A percentile compares a stretch with the other conserved stretches of the same genome.
Conservation (phyloP, 2,888 invertebrate species). For the Diarsia dahlii region DNA sequence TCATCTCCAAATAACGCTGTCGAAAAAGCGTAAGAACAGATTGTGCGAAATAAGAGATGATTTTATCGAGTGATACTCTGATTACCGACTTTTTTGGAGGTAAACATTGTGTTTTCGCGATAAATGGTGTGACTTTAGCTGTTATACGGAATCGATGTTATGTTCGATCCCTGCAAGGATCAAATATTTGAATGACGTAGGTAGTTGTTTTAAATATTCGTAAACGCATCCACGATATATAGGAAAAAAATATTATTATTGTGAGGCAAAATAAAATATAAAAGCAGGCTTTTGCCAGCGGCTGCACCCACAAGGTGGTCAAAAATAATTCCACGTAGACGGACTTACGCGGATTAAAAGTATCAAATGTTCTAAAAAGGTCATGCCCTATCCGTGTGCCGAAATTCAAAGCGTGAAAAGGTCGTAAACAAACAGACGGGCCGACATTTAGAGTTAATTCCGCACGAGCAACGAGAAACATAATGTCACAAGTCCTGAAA, state of each 20-base stretch:
- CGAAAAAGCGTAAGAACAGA: slow-evolving; percentile 11
- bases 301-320: neutral
- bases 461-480: neutral
- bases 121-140: neutral
- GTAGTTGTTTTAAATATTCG: too few relatives aligned
- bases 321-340: neutral
- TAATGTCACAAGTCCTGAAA: neutral
- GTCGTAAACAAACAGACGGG: neutral
- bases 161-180: too few relatives aligned
- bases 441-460: neutral
- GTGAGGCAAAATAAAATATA: too few relatives aligned
- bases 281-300: too few relatives aligned
- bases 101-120: neutral
- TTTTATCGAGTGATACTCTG: neutral
- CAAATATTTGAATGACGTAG: too few relatives aligned
- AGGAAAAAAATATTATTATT: too few relatives aligned
- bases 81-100: neutral
- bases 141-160: too few relatives aligned
- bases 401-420: neutral
- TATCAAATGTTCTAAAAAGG: neutral
- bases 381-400: neutral
- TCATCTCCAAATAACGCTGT: slow-evolving; percentile 40
- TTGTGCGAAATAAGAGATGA: slow-evolving; percentile 17
- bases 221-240: too few relatives aligned
- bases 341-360: neutral